Conservation (phyloP, 2,797 vertebrate genomes). For the Gymnopithys bicolor region DNA sequence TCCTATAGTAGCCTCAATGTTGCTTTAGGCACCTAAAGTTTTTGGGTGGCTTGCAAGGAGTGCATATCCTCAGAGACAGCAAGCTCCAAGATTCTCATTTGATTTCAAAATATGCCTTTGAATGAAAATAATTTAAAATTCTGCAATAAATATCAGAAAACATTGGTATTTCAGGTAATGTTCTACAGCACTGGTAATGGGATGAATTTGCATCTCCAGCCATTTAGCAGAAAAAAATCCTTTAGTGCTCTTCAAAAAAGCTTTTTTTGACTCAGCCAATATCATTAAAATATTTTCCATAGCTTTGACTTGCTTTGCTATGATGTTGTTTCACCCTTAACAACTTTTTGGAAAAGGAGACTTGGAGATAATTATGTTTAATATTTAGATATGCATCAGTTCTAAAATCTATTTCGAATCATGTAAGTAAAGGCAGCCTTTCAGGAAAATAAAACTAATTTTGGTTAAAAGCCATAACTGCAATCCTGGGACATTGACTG, state of each 20-base stretch:
- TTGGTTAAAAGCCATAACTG: background rate
- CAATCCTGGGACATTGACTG: background rate
- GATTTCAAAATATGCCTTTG: background rate
- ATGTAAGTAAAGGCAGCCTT: background rate
- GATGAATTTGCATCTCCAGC: background rate
- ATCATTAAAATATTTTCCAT: background rate
- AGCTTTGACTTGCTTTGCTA: background rate
- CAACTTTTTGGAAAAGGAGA: background rate
- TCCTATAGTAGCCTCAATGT: background rate
- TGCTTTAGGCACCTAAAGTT: background rate
- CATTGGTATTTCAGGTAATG: background rate
- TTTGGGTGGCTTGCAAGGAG: background rate
- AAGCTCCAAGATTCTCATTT: background rate
- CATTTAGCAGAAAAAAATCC: background rate
- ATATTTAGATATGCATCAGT: background rate
- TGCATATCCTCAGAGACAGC: background rate
- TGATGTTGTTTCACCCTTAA: background rate
- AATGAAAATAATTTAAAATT: background rate
- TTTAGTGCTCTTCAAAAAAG: background rate
- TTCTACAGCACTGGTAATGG: background rate
- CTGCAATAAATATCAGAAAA: background rate
- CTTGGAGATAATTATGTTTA: background rate
- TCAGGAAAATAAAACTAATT: background rate
- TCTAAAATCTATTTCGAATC: background rate
- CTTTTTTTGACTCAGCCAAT: background rate